phyloP scores from a whole-genome alignment of 1,140 invertebrate species.

The Thaumatotibia leucotreta region DNA sequence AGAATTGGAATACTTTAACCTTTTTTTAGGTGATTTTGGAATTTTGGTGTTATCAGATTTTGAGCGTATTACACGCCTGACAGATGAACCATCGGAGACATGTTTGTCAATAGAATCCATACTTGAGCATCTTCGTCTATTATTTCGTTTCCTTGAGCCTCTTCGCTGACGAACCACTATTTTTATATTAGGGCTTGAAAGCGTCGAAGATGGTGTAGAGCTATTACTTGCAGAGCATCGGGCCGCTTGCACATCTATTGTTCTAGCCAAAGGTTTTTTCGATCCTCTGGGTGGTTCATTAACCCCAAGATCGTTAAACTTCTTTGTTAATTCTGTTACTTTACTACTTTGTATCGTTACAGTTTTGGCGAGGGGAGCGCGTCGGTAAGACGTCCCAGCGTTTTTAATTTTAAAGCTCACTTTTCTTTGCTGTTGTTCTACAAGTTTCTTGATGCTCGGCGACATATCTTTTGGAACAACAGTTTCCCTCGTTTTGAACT shows the following conservation, averaged over 20 bases:
- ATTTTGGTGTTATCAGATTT: constrained; percentile 70
- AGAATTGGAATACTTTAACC: constrained; percentile 54
- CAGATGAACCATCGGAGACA: constrained; percentile 42
- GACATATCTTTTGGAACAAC: constrained; percentile 31
- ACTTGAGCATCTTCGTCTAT: constrained; percentile 67
- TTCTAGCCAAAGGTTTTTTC: constrained; percentile 60
- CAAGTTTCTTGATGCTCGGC: constrained; percentile 45
- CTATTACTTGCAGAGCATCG: constrained; percentile 55
- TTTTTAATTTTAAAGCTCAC: constrained; percentile 75
- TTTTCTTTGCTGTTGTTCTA: constrained; percentile 63
- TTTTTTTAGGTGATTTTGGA: constrained; percentile 59
- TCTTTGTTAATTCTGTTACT: constrained; percentile 76
- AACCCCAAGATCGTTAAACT: constrained; percentile 75
- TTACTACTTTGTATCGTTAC: constrained; percentile 71
- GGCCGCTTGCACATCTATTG: constrained; percentile 52
- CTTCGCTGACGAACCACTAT: constrained; percentile 61
- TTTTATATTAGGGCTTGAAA: constrained; percentile 72
- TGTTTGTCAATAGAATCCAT: constrained; percentile 69
- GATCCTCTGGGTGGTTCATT: constrained; percentile 49
- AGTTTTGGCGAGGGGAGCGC: constrained; percentile 58
- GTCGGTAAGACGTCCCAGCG: constrained; percentile 51
- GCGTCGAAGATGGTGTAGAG: constrained; percentile 65
- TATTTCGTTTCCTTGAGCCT: constrained; percentile 54
- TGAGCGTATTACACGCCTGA: constrained; percentile 62
- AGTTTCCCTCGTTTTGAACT: constrained; percentile 33